Base-by-base conservation (phyloP, 2,113 vertebrate genomes). In the Passer montanus region DNA sequence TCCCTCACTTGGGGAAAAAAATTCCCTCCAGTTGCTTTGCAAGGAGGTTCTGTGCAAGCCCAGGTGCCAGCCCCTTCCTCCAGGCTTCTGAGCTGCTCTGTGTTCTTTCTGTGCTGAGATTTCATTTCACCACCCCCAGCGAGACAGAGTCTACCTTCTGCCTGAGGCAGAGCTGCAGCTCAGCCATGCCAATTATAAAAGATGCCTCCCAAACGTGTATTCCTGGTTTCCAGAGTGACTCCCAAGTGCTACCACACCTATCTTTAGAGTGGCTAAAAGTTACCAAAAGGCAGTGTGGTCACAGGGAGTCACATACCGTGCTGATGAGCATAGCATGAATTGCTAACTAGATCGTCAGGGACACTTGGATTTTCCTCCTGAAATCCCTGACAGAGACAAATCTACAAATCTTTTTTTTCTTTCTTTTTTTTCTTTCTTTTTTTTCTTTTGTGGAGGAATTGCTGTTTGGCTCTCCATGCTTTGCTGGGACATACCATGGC, bases 121-220 rank as follows among this genome's bases (percentile, higher is more conserved):
- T 90, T 93, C 68, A 89, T 94, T 94, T 93, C 85, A 80, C 91
- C 84, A 91, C 74, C 88, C 87, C 44, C 94, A 93, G 78, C 6
- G 13, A 90, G 92, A 82, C 73, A 20, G 80, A 79, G 74, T 72
- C 94, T 89, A 87, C 59, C 79, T 82, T 91, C 91, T 93, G 89
- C 95, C 95, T 87, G 84, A 91, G 90, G 97, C 82, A 83, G 83
- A 85, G 78, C 94, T 94, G 94, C 84, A 69, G 78, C 49, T 79
- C 82, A 94, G 85, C 94, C 91, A 62, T 95, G 89, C 82, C 94
- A 96, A 93, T 97, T 96, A 92, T 76, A 94, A 96, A 91, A 93
- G 83, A 96, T 95, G 92, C 84, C 89, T 96, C 95, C 91, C 91
- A 92, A 95, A 96, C 89, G 91, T 94, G 94, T 96, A 96, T 91